Base-by-base conservation (phyloP, 2,797 vertebrate species). In the Notamacropus eugenii region DNA sequence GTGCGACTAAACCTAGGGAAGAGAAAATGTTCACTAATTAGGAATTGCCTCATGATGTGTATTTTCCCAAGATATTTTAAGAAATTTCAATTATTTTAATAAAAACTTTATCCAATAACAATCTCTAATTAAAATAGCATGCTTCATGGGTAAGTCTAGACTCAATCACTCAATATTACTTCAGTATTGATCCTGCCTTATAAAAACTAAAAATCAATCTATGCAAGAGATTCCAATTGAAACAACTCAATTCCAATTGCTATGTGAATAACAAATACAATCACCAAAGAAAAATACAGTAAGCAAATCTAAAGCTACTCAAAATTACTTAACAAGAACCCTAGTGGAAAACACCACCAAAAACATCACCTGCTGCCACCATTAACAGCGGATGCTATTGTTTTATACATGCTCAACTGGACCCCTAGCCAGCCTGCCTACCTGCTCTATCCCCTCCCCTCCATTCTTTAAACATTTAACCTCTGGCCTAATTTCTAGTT, bases 1-100 rank as follows among this genome's bases (percentile, higher is more conserved):
- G 99, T 97, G 99, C 99, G 98, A 99, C 99, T 98, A 99, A 98
- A 92, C 99, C 99, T 99, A 98, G 29, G 98, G 93, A 97, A 98
- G 93, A 98, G 46, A 97, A 97, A 97, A 97, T 87, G 40, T 87
- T 87, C 24, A 82, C 74, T 87, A 87, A 87, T 87, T 82, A 87
- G 74, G 27, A 87, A 50, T 27, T 87, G 50, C 9, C 24, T 50
- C 1, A 87, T 50, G 11, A 24, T 46, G 40, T 9, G 1, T 27
- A 50, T 87, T 87, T 87, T 87, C 9, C 74, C 74, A 87, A 14
- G 22, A 27, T 50, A 50, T 27, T 87, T 87, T 27, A 50, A 74
- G 40, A 82, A 82, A 87, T 46, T 87, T 28, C 24, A 27, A 87
- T 87, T 90, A 90, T 31, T 91, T n/a, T 46, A 55, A 54, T 5